These are phyloP conservation scores for Scaptomyza parva DNA, from an alignment of 2,888 invertebrate species.

Conservation along the genomic window DNA sequence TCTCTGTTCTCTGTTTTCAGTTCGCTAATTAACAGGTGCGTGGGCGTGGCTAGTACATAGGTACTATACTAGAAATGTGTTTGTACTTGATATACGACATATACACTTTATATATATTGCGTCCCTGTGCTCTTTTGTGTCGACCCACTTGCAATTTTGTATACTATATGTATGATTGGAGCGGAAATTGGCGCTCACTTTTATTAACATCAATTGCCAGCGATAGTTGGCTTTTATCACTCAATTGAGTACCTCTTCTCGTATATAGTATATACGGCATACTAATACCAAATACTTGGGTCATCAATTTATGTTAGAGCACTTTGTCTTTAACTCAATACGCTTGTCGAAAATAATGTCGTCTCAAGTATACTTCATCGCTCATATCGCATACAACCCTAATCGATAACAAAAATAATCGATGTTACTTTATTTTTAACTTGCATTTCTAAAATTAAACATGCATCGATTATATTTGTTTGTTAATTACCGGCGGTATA, in stretches of 20 bases:
- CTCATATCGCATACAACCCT: constrained; percentile 5
- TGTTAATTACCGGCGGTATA: neutral
- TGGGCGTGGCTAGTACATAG: constrained; percentile 41
- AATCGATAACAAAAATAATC: constrained; percentile 19
- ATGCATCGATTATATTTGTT: constrained; percentile 17
- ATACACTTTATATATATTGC: constrained; percentile 16
- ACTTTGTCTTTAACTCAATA: constrained; percentile 22
- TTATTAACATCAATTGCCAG: constrained; percentile 69
- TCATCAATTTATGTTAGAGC: constrained; percentile 51
- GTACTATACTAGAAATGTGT: constrained; percentile 3
- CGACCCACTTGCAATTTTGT: constrained; percentile 45
- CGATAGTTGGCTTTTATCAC: constrained; percentile 62
- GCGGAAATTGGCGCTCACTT: constrained; percentile 65
- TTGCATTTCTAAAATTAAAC: constrained; percentile 23
- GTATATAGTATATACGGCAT: neutral
- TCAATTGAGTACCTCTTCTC: constrained; percentile 44
- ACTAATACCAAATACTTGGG: constrained; percentile 38
- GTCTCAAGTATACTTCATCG: constrained; percentile 10
- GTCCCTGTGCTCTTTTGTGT: constrained; percentile 50
- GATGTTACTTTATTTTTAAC: constrained; percentile 29
- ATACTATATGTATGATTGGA: constrained; percentile 40
- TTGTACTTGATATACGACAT: neutral
- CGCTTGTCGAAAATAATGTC: constrained; percentile 1
- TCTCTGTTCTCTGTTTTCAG: constrained; percentile 15
- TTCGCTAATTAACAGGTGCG: constrained; percentile 45